Base-by-base conservation (phyloP, 2,797 vertebrate genomes). In the Platalea minor region DNA sequence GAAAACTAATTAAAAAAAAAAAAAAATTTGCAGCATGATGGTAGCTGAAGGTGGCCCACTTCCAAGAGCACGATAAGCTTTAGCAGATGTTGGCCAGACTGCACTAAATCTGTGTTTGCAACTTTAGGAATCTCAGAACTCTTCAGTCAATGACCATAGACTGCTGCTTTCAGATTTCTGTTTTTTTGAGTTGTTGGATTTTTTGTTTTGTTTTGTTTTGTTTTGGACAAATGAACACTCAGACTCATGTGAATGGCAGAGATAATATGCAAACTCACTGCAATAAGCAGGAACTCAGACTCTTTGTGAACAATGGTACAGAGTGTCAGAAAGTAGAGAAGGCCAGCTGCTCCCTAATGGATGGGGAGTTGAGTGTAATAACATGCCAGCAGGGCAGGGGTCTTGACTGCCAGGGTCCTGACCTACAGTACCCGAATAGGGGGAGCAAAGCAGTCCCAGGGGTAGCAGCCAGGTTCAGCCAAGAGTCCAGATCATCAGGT, bases 51-150 rank as follows among this genome's bases (percentile, higher is more conserved):
- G 56, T 93, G 73, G 39, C 51, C 26, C 45, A 46, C 17, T 88
- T 92, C 91, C 84, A 93, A 70, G 20, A 70, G 35, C 35, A 84
- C 60, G 81, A 81, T 86, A 93, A 95, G 79, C 39, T 93, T 90
- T 76, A 92, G 73, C 86, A 95, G 69, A 59, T 84, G 76, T 86
- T 86, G 73, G 17, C 25, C 73, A 92, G 73, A 67, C 65, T 84
- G 80, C 29, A 39, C 29, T 81, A 91, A 91, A 81, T 86, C 63
- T 63, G 53, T 82, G 51, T 59, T 41, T 28, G 56, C 48, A 91
- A 54, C 48, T 88, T 74, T 39, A 91, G 70, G 60, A 88, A 80
- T 91, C 60, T 92, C 43, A 35, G 46, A 88, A 89, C 28, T 79
- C 67, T 88, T 83, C 31, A 35, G 35, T 85, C 67, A 79, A 20